Evolutionary conservation across 2,797 vertebrate species (phyloP).

Genomic region (Sebastes paucispinis): DNA sequence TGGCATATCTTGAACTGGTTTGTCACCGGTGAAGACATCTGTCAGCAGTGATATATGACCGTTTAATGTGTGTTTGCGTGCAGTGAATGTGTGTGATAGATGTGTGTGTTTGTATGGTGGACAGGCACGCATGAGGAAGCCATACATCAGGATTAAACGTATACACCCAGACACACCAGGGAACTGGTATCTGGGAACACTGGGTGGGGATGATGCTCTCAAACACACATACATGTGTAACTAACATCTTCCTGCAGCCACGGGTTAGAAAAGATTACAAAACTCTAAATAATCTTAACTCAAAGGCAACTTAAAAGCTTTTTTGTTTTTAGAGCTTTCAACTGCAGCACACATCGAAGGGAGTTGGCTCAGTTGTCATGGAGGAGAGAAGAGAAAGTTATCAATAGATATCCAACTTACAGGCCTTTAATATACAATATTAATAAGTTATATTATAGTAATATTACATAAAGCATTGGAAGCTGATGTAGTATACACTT

Average conservation of each 20-base stretch:
- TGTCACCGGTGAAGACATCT: slow-evolving; percentile 1
- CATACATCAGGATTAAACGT: slow-evolving; percentile 35
- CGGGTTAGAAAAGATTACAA: not conserved
- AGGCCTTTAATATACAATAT: not conserved
- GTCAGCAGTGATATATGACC: slow-evolving; percentile 22
- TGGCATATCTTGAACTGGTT: not conserved
- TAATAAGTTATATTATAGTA: not conserved
- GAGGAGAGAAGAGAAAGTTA: not conserved
- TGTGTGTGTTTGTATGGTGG: slow-evolving; percentile 41
- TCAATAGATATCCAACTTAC: not conserved
- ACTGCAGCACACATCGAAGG: not conserved
- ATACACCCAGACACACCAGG: slow-evolving; percentile 16
- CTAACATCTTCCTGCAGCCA: not conserved
- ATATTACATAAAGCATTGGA: not conserved
- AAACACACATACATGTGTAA: not conserved
- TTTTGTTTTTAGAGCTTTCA: not conserved
- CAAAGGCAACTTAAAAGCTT: not conserved
- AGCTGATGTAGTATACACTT: not conserved
- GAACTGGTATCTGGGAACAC: slow-evolving; percentile 8
- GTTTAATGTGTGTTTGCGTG: not conserved
- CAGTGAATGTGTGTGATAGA: slow-evolving; percentile 4
- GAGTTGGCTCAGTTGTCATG: not conserved
- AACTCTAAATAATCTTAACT: not conserved
- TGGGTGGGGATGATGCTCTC: slow-evolving; percentile 22
- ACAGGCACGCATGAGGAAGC: slow-evolving; percentile 40